Base-by-base conservation (phyloP, 2,797 vertebrate species). In the Peromyscus melanophrys region DNA sequence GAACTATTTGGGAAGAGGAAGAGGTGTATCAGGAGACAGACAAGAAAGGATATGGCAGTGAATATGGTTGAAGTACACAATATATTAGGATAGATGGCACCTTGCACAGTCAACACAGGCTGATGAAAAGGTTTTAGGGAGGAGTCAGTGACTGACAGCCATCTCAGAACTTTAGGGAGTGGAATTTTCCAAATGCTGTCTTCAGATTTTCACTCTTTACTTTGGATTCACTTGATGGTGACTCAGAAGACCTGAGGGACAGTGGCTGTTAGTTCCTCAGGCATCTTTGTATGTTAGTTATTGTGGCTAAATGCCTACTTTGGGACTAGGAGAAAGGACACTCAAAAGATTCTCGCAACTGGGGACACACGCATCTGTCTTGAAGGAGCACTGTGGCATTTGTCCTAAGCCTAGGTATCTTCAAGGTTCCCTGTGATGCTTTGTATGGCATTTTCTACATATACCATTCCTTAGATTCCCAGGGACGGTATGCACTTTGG, bases 381-480 rank as follows among this genome's bases (percentile, higher is more conserved):
- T 3, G 7, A 19, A 65, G 57, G 52, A 16, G 10, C 6, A 34
- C 1, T 17, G 27, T 46, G 34, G 21, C 11, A 0, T 7, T 37
- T 16, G 0, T 63, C 40, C 9, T 59, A 1, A 37, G 71, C 17
- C 17, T 34, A 13, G 2, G 13, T 10, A 0, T 83, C 29, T 46
- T 29, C 3, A 7, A 37, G 40, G 43, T 6, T 9, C 27, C 11
- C 14, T 34, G 17, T 17, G 69, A 46, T 4, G 25, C 6, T 61
- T n/a, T 40, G 65, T 1, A 0, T 52, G 40, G 2, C 2, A 16
- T 2, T 3, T 29, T n/a, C 14, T 6, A 34, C 29, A 52, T 4
- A 16, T 8, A 31, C 21, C 2, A 16, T 3, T 29, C 31, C 8
- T 12, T 11, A 8, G 1, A 10, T 59, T 76, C 37, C 75, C 31